Conservation (phyloP, 2,888 invertebrate genomes). For the Metopia argyrocephala region DNA sequence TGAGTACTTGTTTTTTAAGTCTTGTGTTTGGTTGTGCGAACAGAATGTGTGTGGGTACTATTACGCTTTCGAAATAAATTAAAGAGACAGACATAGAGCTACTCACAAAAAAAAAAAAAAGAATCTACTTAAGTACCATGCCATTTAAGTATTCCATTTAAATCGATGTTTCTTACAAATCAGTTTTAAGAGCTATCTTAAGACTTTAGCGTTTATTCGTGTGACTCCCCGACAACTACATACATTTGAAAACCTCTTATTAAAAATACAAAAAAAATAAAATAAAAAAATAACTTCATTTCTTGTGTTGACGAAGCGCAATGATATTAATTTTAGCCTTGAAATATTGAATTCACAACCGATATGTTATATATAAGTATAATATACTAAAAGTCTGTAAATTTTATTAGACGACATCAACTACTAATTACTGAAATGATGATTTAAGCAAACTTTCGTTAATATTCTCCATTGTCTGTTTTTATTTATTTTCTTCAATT, state of each 20-base stretch:
- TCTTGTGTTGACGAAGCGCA: not conserved
- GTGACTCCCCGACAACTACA: constrained; percentile 2
- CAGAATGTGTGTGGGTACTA: constrained; percentile 5
- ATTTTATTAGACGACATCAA: constrained; percentile 9
- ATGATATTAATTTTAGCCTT: constrained; percentile 22
- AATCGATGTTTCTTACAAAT: not conserved
- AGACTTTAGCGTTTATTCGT: not conserved
- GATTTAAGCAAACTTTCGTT: constrained; percentile 45
- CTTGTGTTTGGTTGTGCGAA: constrained; percentile 44
- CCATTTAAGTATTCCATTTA: constrained; percentile 16
- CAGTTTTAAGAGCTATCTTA: not conserved
- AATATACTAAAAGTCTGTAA: not conserved
- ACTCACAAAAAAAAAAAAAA: not conserved
- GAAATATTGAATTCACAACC: not conserved
- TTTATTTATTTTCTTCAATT: constrained; percentile 8
- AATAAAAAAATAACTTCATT: too few relatives aligned
- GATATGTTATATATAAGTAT: not conserved
- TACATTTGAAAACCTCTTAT: too few relatives aligned
- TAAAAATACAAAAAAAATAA: too few relatives aligned
- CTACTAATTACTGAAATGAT: constrained; percentile 28
- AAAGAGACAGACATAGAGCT: too few relatives aligned
- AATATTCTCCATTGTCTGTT: constrained; percentile 28
- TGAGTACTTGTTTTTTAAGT: constrained; percentile 11
- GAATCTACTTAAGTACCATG: constrained; percentile 4
- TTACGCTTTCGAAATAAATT: not conserved